These are phyloP conservation scores for Anser brachyrhynchus DNA, from an alignment of 2,113 vertebrate genomes.

Conservation along the genomic window DNA sequence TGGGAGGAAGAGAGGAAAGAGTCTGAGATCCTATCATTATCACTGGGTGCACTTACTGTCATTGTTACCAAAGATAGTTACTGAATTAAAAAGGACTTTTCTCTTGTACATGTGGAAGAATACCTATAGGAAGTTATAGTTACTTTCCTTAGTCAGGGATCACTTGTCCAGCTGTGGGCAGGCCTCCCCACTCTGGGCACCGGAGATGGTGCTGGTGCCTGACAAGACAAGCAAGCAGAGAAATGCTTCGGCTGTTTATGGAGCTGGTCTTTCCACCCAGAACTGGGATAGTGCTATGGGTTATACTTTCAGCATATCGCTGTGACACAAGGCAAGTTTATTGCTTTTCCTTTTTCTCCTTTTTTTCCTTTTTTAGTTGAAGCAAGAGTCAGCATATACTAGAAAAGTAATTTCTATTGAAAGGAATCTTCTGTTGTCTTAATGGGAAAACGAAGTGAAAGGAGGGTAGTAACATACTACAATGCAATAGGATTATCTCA, in stretches of 20 bases:
- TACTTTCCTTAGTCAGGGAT: neutral
- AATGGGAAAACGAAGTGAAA: neutral
- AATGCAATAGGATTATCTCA: neutral
- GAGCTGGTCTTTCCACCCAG: neutral
- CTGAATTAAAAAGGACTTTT: neutral
- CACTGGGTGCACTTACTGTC: neutral
- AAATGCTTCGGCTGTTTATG: neutral
- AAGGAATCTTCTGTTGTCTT: neutral
- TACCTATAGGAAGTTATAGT: neutral
- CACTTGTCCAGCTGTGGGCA: accelerated
- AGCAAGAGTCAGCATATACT: accelerated
- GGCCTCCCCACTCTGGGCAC: accelerated
- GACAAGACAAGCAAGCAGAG: neutral
- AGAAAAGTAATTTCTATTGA: neutral
- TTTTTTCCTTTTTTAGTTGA: neutral
- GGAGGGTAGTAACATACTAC: neutral
- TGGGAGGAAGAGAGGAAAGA: neutral
- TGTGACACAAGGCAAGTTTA: neutral
- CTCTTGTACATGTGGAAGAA: neutral
- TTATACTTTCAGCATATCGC: neutral
- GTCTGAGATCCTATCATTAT: neutral
- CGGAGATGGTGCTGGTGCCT: too few species aligned
- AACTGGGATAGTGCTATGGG: accelerated
- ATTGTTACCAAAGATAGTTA: neutral
- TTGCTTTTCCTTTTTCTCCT: neutral